Percentiles rank a stretch among this genome's conserved stretches.
These are phyloP conservation scores for Cotesia vestalis DNA, from an alignment of 1,140 invertebrate genomes.

Conservation along the genomic window DNA sequence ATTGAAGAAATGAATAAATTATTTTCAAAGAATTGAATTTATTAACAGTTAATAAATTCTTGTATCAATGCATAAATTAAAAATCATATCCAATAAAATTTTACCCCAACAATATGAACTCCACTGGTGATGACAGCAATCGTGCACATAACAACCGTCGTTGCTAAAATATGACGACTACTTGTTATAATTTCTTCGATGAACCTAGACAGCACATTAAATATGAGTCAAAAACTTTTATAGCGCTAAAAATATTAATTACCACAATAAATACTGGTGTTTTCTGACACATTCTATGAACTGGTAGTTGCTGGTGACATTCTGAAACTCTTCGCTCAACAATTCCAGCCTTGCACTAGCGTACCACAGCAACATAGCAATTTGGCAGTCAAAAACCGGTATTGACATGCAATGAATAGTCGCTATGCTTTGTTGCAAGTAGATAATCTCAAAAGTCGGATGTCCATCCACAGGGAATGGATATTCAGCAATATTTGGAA, in stretches of 20 bases:
- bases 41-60: too few species aligned
- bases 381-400: constrained; percentile 47
- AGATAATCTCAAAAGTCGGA: constrained; percentile 46
- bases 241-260: not conserved
- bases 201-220: constrained; percentile 33
- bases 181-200: constrained; percentile 6
- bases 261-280: constrained; percentile 49
- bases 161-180: constrained; percentile 33
- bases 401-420: constrained; percentile 47
- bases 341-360: constrained; percentile 46
- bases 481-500: constrained; percentile 52
- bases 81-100: not conserved
- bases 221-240: too few species aligned
- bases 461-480: constrained; percentile 47
- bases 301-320: constrained; percentile 35
- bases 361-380: constrained; percentile 49
- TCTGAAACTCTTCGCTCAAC: constrained; percentile 36
- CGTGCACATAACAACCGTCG: constrained; percentile 36
- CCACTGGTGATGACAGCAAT: constrained; percentile 43
- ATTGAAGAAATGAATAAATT: too few species aligned
- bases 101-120: constrained; percentile 48
- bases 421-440: constrained; percentile 50
- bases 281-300: constrained; percentile 46
- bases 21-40: too few species aligned
- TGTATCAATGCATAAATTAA: too few species aligned